phyloP scores from a whole-genome alignment of 2,797 vertebrate genomes.

The Lindbergichthys nudifrons region DNA sequence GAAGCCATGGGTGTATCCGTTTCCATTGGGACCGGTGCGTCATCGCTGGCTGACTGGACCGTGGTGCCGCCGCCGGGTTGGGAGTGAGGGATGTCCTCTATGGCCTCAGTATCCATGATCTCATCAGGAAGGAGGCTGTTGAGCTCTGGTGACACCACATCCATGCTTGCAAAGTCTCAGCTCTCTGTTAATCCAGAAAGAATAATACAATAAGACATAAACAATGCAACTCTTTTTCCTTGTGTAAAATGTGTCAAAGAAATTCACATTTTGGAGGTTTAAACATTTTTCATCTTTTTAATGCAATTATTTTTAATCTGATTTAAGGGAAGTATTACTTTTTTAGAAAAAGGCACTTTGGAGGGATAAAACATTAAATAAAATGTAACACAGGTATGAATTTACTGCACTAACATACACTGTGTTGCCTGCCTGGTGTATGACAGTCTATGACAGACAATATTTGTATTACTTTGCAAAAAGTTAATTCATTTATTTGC shows the following conservation, averaged over 20 bases:
- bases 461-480: not conserved
- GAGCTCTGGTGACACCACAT: constrained; percentile 96
- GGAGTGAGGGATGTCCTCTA: constrained; percentile 87
- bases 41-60: constrained; percentile 83
- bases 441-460: not conserved
- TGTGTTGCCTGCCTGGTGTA: not conserved
- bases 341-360: no score
- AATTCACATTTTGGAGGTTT: not conserved
- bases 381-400: no score
- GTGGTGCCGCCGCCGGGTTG: constrained; percentile 52
- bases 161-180: constrained; percentile 85
- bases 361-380: no score
- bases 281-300: not conserved
- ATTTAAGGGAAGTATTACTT: not conserved
- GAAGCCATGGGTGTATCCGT: constrained; percentile 86
- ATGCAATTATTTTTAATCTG: not conserved
- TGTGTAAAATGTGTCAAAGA: not conserved
- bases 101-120: constrained; percentile 96
- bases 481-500: not conserved
- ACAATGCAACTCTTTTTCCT: not conserved
- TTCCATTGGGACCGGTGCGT: constrained; percentile 94
- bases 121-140: constrained; percentile 98
- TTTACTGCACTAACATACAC: not conserved
- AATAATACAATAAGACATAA: not conserved
- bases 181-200: constrained; percentile 69